Conservation (phyloP, 2,113 vertebrate genomes). For the Salvator merianae region DNA sequence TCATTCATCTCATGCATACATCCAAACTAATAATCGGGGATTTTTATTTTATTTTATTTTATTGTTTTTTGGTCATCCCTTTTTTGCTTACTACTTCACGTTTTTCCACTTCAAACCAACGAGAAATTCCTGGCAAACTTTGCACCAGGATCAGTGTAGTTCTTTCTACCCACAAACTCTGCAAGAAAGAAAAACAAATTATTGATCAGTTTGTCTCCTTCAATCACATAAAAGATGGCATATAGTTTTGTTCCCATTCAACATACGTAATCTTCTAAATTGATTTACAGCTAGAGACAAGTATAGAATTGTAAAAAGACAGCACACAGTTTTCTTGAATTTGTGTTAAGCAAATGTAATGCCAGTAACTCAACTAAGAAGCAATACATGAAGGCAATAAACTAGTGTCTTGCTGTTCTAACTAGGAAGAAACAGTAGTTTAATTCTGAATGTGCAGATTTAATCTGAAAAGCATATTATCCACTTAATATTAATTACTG, state of each 20-base stretch:
- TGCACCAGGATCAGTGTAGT: constrained; percentile 95
- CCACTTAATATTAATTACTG: background rate
- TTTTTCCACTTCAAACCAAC: constrained; percentile 99
- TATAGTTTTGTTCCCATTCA: background rate
- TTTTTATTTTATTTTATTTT: too few relatives aligned
- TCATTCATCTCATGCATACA: too few relatives aligned
- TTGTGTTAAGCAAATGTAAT: background rate
- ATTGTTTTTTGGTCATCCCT: too few relatives aligned
- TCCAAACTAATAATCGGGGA: too few relatives aligned
- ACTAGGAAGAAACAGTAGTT: background rate
- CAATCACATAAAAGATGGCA: background rate
- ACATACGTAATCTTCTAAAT: background rate
- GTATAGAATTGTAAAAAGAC: background rate
- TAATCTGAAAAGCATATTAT: background rate
- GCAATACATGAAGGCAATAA: background rate
- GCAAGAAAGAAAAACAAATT: constrained; percentile 42
- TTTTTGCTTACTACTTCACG: constrained; percentile 95
- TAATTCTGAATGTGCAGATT: too few relatives aligned
- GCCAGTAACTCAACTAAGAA: background rate
- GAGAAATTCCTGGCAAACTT: constrained; percentile 98
- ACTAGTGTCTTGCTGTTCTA: background rate
- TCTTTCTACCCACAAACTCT: constrained; percentile 98
- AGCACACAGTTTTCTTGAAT: background rate
- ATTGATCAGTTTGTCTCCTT: constrained; percentile 8
- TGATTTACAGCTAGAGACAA: background rate